Base-by-base conservation (phyloP, 1,140 invertebrate genomes). In the Macrobrachium rosenbergii region DNA sequence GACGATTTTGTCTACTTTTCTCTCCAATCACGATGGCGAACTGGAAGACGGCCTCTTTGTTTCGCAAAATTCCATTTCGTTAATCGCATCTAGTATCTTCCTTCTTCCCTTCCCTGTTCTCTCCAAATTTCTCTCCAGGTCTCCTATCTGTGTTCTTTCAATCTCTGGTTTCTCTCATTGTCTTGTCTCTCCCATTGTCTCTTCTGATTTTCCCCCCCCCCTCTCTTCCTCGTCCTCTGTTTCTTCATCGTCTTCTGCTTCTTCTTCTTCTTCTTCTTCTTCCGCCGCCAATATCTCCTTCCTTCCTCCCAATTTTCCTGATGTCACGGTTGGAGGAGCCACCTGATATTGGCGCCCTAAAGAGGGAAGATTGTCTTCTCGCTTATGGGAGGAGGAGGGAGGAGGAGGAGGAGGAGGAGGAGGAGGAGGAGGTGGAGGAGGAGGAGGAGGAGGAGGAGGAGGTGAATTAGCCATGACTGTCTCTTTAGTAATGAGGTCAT, bases 101-200 rank as follows among this genome's bases (percentile, higher is more conserved):
- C 12, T n/a, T 58, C 45, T 19, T n/a, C 12, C 77, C 45, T 23
- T 16, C 19, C 19, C 58, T 60, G 17, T 59, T 75, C 19, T 37
- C 28, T 64, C 62, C 62, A 64, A 17, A 2, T 64, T 21, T 21
- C 62, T 64, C 62, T 21, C 62, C 21, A 5, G 6, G 16, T 78
- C n/a, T 60, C 23, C 23, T n/a, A 59, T n/a, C 28, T 23, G 28
- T 59, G 21, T 23, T 28, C 21, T 19, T 23, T 60, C 59, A 59
- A 16, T 60, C n/a, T 59, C 77, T 60, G 14, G 52, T n/a, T 60
- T 19, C 58, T 21, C 59, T 21, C 19, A 16, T 78, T 21, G 16
- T 21, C 58, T 23, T 59, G 45, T 37, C 58, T 79, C 58, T 62
- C 59, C 60, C 77, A 59, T 59, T 79, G n/a, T 23, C 52, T 79